These are phyloP conservation scores for Chaenogobius annularis DNA, from an alignment of 2,113 vertebrate species.

Conservation along the genomic window DNA sequence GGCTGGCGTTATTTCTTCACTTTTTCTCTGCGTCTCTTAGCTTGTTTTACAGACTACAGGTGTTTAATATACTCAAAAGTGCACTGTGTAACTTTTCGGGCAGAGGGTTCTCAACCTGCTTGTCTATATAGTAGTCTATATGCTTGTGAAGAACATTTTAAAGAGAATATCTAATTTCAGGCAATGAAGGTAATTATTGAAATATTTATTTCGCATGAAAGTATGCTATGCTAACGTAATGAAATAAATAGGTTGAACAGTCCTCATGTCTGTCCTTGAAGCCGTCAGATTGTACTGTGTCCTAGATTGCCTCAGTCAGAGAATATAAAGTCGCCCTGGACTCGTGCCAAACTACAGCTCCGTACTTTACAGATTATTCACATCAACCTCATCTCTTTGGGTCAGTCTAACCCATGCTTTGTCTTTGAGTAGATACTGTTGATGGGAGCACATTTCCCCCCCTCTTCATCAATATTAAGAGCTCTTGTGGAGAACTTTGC, in stretches of 20 bases:
- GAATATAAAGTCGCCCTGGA: conserved; percentile 37
- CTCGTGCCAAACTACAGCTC: conserved; percentile 45
- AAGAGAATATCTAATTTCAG: too few relatives aligned
- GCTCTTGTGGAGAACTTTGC: conserved; percentile 34
- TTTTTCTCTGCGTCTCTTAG: not conserved
- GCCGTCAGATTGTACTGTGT: conserved; percentile 1
- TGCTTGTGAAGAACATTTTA: too few relatives aligned
- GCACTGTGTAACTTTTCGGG: too few relatives aligned
- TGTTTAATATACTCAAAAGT: too few relatives aligned
- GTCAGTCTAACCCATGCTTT: conserved; percentile 40
- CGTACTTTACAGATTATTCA: conserved; percentile 56
- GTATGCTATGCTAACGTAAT: not conserved
- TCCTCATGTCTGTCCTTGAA: conserved; percentile 24
- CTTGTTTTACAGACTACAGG: not conserved
- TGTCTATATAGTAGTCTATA: too few relatives aligned
- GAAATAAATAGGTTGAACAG: not conserved
- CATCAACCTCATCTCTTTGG: conserved; percentile 34
- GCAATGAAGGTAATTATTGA: not conserved
- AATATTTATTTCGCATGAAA: not conserved
- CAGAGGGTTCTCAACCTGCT: too few relatives aligned
- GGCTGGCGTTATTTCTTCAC: not conserved
- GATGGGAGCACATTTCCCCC: conserved; percentile 29
- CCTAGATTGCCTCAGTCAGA: conserved; percentile 25
- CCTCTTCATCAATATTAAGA: conserved; percentile 41
- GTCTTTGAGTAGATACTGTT: conserved; percentile 11